phyloP scores from a whole-genome alignment of 2,888 invertebrate species.

The Rotaria magnacalcarata region DNA sequence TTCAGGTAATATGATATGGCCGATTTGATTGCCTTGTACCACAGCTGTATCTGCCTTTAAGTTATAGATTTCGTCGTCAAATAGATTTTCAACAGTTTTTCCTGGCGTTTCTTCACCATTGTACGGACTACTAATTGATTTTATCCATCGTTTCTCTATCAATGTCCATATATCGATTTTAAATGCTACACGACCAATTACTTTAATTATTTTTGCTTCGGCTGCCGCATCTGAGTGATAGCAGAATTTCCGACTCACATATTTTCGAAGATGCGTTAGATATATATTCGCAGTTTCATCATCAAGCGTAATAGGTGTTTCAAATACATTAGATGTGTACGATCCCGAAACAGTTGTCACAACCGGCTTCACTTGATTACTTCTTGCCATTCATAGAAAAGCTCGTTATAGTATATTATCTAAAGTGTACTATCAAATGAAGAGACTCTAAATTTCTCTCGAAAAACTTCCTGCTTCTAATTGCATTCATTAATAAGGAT shows the following conservation, averaged over 20 bases:
- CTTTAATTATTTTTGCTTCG: background rate
- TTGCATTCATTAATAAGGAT: too few relatives aligned
- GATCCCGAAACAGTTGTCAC: background rate
- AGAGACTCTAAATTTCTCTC: too few relatives aligned
- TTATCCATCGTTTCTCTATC: background rate
- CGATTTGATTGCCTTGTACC: background rate
- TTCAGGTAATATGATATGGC: background rate
- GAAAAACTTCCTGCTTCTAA: too few relatives aligned
- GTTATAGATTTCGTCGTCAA: background rate
- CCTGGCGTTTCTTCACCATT: background rate
- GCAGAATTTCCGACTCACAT: background rate
- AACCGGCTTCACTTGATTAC: background rate
- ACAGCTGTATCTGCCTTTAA: background rate
- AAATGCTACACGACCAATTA: background rate
- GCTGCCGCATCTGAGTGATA: background rate
- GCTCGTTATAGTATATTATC: background rate
- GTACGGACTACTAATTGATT: background rate
- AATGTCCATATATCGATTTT: background rate
- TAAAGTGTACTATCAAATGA: background rate
- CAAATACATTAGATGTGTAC: background rate
- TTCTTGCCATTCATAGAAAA: background rate
- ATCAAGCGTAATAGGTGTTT: background rate
- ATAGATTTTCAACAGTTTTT: background rate
- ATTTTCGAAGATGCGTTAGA: background rate
- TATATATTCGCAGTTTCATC: background rate